A percentile compares a stretch with the other conserved stretches of the same genome.
phyloP scores from a whole-genome alignment of 1,140 invertebrate genomes.

The Orussus abietinus region DNA sequence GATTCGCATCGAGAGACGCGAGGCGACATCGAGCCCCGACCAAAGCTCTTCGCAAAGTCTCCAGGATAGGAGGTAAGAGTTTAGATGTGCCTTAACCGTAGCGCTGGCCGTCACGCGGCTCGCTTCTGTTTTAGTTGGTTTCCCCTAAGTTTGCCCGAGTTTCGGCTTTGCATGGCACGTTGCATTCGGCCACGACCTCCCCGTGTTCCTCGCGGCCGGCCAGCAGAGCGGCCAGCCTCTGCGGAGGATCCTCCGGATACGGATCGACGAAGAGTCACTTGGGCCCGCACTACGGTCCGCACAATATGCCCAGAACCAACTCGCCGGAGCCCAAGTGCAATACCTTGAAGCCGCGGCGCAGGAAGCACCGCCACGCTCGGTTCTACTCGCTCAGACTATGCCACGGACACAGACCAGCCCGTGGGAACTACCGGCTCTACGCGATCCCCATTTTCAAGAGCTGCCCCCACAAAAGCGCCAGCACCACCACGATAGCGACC shows the following conservation, averaged over 20 bases:
- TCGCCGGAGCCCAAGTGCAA: slow-evolving; percentile 46
- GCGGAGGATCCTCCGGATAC: slow-evolving; percentile 55
- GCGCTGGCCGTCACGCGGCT: slow-evolving; percentile 9
- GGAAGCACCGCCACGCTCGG: slow-evolving; percentile 42
- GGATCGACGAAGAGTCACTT: slow-evolving; percentile 59
- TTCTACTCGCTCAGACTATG: slow-evolving; percentile 48
- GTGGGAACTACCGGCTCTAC: slow-evolving; percentile 41
- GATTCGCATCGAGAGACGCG: too few species aligned
- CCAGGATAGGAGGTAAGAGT: too few species aligned
- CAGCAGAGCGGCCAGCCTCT: slow-evolving; percentile 51
- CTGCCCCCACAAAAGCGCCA: slow-evolving; percentile 39
- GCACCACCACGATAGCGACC: slow-evolving; percentile 29
- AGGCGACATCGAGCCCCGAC: too few species aligned
- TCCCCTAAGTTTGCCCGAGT: slow-evolving; percentile 47
- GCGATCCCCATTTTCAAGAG: slow-evolving; percentile 50
- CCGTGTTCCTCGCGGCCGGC: slow-evolving; percentile 36
- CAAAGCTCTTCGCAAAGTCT: too few species aligned
- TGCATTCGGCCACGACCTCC: slow-evolving; percentile 37
- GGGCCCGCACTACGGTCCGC: slow-evolving; percentile 44
- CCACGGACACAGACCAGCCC: slow-evolving; percentile 29
- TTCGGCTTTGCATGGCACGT: slow-evolving; percentile 50
- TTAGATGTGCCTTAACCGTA: too few species aligned
- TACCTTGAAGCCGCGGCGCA: slow-evolving; percentile 40
- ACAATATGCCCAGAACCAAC: slow-evolving; percentile 46
- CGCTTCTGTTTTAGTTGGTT: slow-evolving; percentile 48